Conservation (phyloP, 2,797 vertebrate species). For the Taenioides sp. region DNA sequence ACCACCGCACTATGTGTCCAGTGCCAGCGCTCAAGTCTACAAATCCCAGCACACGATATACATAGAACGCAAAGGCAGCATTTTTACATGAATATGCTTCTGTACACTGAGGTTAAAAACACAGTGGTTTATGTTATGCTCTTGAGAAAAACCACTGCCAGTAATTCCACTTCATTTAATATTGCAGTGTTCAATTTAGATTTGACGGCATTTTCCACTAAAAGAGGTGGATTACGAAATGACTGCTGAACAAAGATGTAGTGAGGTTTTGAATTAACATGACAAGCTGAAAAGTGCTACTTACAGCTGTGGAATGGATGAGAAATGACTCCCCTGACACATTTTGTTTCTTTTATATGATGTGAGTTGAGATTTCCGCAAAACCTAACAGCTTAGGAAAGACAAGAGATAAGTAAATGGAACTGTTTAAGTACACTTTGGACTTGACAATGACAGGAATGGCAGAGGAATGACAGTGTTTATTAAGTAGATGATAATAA, state of each 20-base stretch:
- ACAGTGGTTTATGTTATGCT: conserved; percentile 52
- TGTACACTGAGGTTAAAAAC: conserved; percentile 67
- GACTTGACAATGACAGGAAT: too few relatives aligned
- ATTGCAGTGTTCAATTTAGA: conserved; percentile 10
- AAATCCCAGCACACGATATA: conserved; percentile 63
- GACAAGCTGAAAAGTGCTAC: conserved; percentile 14
- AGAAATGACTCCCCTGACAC: not conserved
- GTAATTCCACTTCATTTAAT: conserved; percentile 28
- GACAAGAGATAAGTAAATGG: not conserved
- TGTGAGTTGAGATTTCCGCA: not conserved
- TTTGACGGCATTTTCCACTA: conserved; percentile 26
- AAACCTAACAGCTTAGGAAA: not conserved
- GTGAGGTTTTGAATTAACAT: conserved; percentile 17
- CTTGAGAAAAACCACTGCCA: conserved; percentile 44
- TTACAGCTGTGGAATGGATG: conserved; percentile 4
- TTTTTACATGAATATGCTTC: conserved; percentile 72
- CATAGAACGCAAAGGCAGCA: conserved; percentile 34
- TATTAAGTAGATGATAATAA: too few relatives aligned
- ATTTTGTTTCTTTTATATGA: not conserved
- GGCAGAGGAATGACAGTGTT: too few relatives aligned
- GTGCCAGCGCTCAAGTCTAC: conserved; percentile 40
- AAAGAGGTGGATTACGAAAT: conserved; percentile 22
- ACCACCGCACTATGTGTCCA: conserved; percentile 36
- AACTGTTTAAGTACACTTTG: too few relatives aligned
- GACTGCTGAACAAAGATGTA: conserved; percentile 9